A percentile compares a stretch with the other conserved stretches of the same genome.
These are phyloP conservation scores for Hemichromis elongatus DNA, from an alignment of 2,113 vertebrate species.

Conservation along the genomic window DNA sequence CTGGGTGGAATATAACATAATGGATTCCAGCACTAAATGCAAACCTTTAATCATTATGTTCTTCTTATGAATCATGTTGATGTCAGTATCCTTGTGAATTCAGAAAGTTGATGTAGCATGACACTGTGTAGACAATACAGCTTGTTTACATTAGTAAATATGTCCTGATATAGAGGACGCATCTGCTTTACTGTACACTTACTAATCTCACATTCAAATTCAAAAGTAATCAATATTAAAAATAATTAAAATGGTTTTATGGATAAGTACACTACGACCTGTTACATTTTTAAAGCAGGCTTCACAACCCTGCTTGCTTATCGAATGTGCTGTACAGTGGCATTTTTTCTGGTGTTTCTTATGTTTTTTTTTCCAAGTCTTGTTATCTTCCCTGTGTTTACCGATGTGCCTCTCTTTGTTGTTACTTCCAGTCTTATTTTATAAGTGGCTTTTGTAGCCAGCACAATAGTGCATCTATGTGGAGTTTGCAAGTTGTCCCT, in stretches of 20 bases:
- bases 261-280: not conserved
- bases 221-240: not conserved
- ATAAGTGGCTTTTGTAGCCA: rapidly evolving
- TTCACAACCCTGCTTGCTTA: not conserved
- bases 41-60: not conserved
- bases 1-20: constrained; percentile 5
- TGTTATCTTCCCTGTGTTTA: not conserved
- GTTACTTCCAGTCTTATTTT: not conserved
- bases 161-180: not conserved
- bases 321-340: not conserved
- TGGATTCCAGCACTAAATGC: not conserved
- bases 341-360: not conserved
- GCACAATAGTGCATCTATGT: not conserved
- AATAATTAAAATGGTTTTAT: not conserved
- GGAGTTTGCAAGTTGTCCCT: not conserved
- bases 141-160: not conserved
- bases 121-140: rapidly evolving
- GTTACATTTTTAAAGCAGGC: not conserved
- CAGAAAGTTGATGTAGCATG: not conserved
- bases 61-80: not conserved
- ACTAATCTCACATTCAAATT: not conserved
- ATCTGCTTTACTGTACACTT: not conserved
- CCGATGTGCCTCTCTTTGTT: not conserved
- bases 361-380: not conserved
- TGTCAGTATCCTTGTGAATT: not conserved